A percentile compares a stretch with the other conserved stretches of the same genome.
phyloP scores from a whole-genome alignment of 2,797 vertebrate species.

The Rallus crepitans region DNA sequence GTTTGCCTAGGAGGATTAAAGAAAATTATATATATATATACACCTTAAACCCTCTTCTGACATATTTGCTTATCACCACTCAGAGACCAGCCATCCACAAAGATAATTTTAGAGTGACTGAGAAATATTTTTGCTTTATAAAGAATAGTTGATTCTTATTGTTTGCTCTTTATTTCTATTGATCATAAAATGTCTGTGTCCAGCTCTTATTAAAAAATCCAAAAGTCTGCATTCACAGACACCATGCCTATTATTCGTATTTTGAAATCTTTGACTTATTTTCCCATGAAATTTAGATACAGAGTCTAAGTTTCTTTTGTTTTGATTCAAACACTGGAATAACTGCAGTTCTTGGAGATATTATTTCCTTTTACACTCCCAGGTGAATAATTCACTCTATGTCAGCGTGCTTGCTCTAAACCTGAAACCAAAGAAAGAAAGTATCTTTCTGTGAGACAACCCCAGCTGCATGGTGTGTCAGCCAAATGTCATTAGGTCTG shows the following conservation, averaged over 20 bases:
- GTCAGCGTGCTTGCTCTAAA: background rate
- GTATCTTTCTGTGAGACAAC: background rate
- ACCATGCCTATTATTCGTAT: background rate
- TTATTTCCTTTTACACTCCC: background rate
- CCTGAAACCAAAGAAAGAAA: background rate
- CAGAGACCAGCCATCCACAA: background rate
- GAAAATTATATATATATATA: background rate
- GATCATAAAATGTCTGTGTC: background rate
- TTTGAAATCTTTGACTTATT: slow-evolving; percentile 7
- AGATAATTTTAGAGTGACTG: background rate
- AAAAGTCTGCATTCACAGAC: background rate
- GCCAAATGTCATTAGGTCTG: background rate
- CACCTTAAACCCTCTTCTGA: background rate
- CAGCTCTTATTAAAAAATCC: background rate
- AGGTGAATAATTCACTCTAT: background rate
- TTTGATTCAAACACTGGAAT: slow-evolving; percentile 1
- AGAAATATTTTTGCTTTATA: background rate
- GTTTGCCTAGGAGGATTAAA: background rate
- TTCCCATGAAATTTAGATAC: background rate
- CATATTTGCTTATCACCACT: background rate
- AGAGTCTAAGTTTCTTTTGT: background rate
- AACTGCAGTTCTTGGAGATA: background rate
- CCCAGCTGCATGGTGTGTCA: background rate
- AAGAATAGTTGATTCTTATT: background rate
- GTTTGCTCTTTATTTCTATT: background rate